Conservation (phyloP, 2,113 vertebrate genomes). For the Sebastes schlegelii region DNA sequence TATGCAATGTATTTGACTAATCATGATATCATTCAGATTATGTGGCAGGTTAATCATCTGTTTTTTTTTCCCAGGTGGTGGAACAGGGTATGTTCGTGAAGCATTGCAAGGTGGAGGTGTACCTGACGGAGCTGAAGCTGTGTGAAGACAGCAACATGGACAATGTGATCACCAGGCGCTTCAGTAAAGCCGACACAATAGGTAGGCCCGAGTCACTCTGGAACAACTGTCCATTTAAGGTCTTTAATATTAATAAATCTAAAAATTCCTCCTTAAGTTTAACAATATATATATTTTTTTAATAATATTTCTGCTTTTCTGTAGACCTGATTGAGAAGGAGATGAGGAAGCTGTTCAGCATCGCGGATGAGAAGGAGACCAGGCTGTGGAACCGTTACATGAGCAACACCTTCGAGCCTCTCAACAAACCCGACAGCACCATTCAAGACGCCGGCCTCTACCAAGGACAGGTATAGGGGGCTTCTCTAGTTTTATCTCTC, state of each 20-base stretch:
- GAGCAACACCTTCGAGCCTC: conserved; percentile 99
- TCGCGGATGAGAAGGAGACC: conserved; percentile 96
- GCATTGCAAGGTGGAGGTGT: conserved; percentile 99
- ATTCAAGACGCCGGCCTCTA: conserved; percentile 98
- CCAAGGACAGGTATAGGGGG: conserved; percentile 93
- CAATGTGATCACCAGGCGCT: conserved; percentile 94
- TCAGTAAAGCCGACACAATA: conserved; percentile 99
- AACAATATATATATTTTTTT: background rate
- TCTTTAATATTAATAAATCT: background rate
- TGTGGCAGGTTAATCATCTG: background rate
- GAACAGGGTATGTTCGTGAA: conserved; percentile 99
- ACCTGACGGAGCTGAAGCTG: conserved; percentile 97
- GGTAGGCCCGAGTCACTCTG: conserved; percentile 82
- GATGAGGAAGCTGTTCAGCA: conserved; percentile 98
- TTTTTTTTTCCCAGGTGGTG: conserved; percentile 87
- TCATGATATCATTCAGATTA: background rate
- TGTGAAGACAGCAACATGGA: conserved; percentile 98
- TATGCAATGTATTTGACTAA: background rate
- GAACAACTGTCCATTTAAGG: background rate
- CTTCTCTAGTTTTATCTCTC: background rate
- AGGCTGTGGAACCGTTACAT: conserved; percentile 99
- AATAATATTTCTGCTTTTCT: background rate
- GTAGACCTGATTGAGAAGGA: conserved; percentile 97
- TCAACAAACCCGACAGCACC: conserved; percentile 98
- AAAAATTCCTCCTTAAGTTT: background rate